Evolutionary conservation across 2,888 invertebrate genomes (phyloP), one percentile per base, ranked within the genome.

Genomic region (Byasa hedistus): DNA sequence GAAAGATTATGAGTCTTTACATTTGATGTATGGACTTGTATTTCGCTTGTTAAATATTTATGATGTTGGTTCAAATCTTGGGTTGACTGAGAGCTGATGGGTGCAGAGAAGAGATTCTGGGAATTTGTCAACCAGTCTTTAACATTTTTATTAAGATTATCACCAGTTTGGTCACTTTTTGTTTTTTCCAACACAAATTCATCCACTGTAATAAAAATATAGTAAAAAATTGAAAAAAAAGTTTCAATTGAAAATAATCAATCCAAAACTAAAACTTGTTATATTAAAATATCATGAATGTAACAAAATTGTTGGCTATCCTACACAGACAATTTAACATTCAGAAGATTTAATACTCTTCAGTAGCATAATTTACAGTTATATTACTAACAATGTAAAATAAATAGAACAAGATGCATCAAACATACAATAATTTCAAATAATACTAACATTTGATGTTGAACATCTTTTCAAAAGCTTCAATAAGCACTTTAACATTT

Each of bases 111-210:
- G 59, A 87, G 83, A 69, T 91, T 91, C 74, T 89, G 83, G 32
- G 89, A 89, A 71, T 80, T 86, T 52, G 81, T 78, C 64, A 91
- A 75, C 91, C 90, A 90, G 57, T 87, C 84, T 68, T 81, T 82
- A 0, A 91, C 88, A 82, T 87, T 79, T 75, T 83, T 86, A 59
- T 76, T 76, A n/a, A 81, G 77, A 71, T 84, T 83, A 71, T 79
- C 77, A 65, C 76, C 75, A 21, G 73, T 68, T 71, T 78, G 73
- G 61, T 74, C 63, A 71, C 79, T 76, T 70, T 61, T 71, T 64
- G 77, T 73, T 61, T 73, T 68, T 52, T 83, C 79, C 48, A 81
- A 70, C 52, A 73, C 69, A 72, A 81, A 81, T 68, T 87, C 85
- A 73, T 84, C 81, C 69, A 86, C 90, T 91, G 81, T 48, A 86